Evolutionary conservation across 2,797 vertebrate species (phyloP), one percentile per base, ranked within the genome.

Genomic region (Cryptoprocta ferox): DNA sequence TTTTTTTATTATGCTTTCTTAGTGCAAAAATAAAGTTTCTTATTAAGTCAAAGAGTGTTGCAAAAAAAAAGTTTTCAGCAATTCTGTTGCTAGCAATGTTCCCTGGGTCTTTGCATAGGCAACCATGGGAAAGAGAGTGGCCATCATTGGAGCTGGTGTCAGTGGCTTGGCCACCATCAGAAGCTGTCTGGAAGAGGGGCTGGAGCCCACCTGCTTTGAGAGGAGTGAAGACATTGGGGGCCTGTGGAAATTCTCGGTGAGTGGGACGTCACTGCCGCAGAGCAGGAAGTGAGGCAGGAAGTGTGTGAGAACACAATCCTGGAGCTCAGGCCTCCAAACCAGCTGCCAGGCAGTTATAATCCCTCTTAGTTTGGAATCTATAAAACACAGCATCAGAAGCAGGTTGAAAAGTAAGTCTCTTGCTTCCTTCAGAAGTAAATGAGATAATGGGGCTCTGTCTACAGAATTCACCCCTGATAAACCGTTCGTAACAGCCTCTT

Each of bases 171-270:
- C 81, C 4, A 98, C 98, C 50, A 56, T 99, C 96, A 98, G 99
- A 75, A 97, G 98, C 96, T 99, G 99, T 78, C 92, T 99, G 97
- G 99, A 99, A 0, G 99, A 98, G 85, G 98, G 98, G 0, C 95
- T 98, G 65, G 92, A 98, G 70, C 97, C 98, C 59, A 97, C 85
- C 26, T 98, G 98, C 88, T 98, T 98, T 95, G 98, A 98, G 92
- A 98, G 81, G 85, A 95, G 97, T 13, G 59, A 98, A 48, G 94
- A 97, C 1, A n/a, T 98, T 0, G 98, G 98, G 28, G 98, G 98
- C 14, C 92, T 98, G 12, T 98, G 98, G 98, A 98, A 97, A 50
- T 98, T 98, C 96, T 96, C 91, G 18, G 98, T 98, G 86, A 96
- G 96, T 94, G n/a, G 13, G 15, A 73, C 11, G 1, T 81, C 26